Evolutionary conservation across 2,888 invertebrate genomes (phyloP).

Genomic region (Synanthedon andrenaeformis): DNA sequence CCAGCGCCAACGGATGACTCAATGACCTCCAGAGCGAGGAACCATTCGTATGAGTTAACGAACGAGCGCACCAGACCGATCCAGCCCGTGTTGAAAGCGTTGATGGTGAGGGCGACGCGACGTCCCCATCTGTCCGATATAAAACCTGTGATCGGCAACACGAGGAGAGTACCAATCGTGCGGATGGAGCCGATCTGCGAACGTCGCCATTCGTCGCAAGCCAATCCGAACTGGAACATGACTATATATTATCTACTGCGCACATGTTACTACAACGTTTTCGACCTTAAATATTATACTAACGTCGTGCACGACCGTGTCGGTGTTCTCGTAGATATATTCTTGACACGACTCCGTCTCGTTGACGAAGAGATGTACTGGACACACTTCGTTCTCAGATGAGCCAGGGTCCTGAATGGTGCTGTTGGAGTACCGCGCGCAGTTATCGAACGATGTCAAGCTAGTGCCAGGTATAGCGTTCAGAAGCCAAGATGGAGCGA

Average conservation of each 20-base stretch:
- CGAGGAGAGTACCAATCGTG: constrained; percentile 78
- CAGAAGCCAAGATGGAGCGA: constrained; percentile 34
- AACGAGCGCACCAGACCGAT: constrained; percentile 77
- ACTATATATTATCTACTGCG: background rate
- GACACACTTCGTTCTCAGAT: constrained; percentile 26
- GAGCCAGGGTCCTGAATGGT: constrained; percentile 6
- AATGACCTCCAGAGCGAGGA: constrained; percentile 76
- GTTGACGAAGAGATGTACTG: constrained; percentile 30
- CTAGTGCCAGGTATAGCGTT: constrained; percentile 39
- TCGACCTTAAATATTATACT: constrained; percentile 14
- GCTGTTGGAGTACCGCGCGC: constrained; percentile 31
- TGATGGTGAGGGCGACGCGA: constrained; percentile 70
- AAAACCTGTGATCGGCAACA: constrained; percentile 77
- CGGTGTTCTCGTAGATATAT: constrained; percentile 43
- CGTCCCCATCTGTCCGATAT: constrained; percentile 82
- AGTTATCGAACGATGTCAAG: constrained; percentile 31
- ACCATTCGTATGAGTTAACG: constrained; percentile 77
- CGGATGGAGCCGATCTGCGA: constrained; percentile 80
- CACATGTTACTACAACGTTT: too few species aligned
- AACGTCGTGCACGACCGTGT: constrained; percentile 55
- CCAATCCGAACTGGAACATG: constrained; percentile 68
- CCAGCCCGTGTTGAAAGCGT: constrained; percentile 73
- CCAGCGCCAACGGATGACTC: constrained; percentile 79
- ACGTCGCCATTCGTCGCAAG: constrained; percentile 78
- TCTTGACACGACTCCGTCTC: constrained; percentile 25